Percentiles rank a stretch among this genome's conserved stretches.
phyloP scores from a whole-genome alignment of 2,888 invertebrate species.

The Zhuqinia jingwanae region DNA sequence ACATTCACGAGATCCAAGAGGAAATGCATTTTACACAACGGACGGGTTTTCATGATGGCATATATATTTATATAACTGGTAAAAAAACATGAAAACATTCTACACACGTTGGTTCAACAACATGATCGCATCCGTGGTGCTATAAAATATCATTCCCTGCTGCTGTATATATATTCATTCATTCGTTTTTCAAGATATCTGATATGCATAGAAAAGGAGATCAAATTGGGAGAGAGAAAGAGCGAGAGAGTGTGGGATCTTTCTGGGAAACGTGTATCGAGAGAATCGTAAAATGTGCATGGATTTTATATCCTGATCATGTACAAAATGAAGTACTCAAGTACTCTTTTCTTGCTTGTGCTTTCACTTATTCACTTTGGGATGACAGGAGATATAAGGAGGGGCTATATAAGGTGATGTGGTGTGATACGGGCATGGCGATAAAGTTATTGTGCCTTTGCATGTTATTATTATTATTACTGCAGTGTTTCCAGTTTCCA shows the following conservation, averaged over 20 bases:
- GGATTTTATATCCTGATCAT: background rate
- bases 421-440: background rate
- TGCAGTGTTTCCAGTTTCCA: too few species aligned
- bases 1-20: too few species aligned
- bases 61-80: too few species aligned
- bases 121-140: conserved; percentile 19
- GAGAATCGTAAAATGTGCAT: conserved; percentile 32
- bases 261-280: background rate
- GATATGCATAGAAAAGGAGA: background rate
- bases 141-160: conserved; percentile 40
- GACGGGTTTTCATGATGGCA: background rate
- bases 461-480: too few species aligned
- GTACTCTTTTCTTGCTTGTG: background rate
- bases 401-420: background rate
- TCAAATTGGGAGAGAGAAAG: conserved; percentile 5
- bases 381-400: too few species aligned
- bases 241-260: background rate
- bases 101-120: conserved; percentile 17
- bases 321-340: background rate
- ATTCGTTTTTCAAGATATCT: background rate
- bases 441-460: too few species aligned
- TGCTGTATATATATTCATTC: background rate
- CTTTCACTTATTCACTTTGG: conserved; percentile 1
- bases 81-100: background rate
- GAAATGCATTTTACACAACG: conserved; percentile 22